phyloP scores from a whole-genome alignment of 2,797 vertebrate species.

The Phyllotis vaccarum region DNA sequence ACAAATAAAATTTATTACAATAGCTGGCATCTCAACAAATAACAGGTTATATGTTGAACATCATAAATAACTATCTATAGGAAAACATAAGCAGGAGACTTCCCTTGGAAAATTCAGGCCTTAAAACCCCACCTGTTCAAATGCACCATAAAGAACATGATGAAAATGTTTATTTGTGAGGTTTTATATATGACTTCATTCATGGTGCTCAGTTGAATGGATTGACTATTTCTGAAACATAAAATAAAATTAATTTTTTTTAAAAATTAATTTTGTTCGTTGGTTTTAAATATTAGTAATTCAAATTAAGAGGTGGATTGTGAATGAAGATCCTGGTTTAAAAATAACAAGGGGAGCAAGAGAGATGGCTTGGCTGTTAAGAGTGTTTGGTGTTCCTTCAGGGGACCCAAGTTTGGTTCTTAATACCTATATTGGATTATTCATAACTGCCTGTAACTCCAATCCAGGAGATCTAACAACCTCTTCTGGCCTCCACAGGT shows the following conservation, averaged over 20 bases:
- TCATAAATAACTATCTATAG: neutral
- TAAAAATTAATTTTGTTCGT: neutral
- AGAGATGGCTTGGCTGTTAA: too few relatives aligned
- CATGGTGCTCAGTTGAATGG: neutral
- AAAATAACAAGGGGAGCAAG: neutral
- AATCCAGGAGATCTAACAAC: neutral
- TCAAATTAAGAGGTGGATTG: neutral
- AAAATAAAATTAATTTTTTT: conserved; percentile 21
- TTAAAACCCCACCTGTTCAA: neutral
- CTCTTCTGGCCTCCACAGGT: neutral
- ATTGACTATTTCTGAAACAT: neutral
- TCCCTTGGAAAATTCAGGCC: neutral
- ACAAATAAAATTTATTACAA: too few relatives aligned
- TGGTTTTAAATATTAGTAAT: neutral
- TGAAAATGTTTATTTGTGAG: neutral
- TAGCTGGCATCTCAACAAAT: neutral
- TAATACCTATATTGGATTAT: neutral
- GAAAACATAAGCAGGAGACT: neutral
- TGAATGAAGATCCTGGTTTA: neutral
- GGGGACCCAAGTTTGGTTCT: neutral
- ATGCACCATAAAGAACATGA: neutral
- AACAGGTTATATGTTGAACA: neutral
- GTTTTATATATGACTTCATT: neutral
- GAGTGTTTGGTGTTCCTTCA: neutral
- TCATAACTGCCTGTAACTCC: neutral